Evolutionary conservation across 2,797 vertebrate genomes (phyloP).

Genomic region (Anableps anableps): DNA sequence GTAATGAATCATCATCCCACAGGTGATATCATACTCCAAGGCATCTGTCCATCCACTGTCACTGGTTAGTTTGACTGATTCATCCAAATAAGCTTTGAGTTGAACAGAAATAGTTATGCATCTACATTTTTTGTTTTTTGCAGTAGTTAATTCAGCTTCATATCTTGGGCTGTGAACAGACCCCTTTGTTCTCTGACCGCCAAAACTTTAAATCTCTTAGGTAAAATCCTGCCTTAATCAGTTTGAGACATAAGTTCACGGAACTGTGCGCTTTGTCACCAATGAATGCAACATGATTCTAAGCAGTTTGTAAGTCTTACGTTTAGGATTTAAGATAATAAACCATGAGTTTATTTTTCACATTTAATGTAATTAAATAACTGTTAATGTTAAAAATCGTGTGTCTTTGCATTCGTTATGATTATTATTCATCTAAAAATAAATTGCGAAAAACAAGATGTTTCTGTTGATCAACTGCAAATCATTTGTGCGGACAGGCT

Average conservation of each 20-base stretch:
- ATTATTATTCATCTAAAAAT: constrained; percentile 3
- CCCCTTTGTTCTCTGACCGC: background rate
- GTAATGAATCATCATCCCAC: background rate
- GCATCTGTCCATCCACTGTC: background rate
- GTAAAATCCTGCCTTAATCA: constrained; percentile 9
- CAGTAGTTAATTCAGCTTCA: background rate
- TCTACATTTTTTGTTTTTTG: background rate
- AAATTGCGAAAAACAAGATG: too few species aligned
- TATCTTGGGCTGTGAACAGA: background rate
- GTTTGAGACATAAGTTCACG: background rate
- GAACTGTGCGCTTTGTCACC: background rate
- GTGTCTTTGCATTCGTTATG: background rate
- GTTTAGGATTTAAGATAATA: constrained; percentile 17
- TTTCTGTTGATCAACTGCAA: background rate
- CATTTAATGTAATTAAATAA: constrained; percentile 70
- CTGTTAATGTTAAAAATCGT: constrained; percentile 9
- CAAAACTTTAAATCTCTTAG: background rate
- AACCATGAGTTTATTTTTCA: constrained; percentile 37
- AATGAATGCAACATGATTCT: background rate
- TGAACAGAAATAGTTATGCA: background rate
- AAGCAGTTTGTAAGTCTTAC: constrained; percentile 6
- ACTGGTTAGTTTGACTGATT: background rate
- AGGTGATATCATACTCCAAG: background rate
- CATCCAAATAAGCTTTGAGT: background rate
- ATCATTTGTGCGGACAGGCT: background rate